These are phyloP conservation scores for Lagopus leucura DNA, from an alignment of 2,113 vertebrate genomes.

Conservation along the genomic window DNA sequence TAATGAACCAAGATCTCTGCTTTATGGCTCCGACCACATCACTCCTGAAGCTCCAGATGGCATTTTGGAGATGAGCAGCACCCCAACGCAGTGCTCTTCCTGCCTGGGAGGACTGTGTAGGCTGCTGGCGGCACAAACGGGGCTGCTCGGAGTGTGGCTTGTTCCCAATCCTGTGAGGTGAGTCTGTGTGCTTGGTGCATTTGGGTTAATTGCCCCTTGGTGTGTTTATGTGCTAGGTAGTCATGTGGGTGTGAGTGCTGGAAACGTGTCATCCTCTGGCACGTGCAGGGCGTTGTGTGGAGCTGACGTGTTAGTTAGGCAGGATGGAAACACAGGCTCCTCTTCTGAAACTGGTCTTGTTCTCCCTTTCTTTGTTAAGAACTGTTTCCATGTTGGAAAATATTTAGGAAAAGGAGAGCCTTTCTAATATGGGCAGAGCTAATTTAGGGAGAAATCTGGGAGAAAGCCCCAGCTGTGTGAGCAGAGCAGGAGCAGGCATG, in stretches of 20 bases:
- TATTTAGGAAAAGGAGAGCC: background rate
- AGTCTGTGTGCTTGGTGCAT: background rate
- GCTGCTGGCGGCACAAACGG: background rate
- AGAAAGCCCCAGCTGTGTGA: background rate
- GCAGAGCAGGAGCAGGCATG: background rate
- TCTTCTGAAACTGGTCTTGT: background rate
- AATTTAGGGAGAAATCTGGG: background rate
- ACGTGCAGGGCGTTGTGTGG: background rate
- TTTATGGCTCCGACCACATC: background rate
- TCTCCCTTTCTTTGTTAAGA: background rate
- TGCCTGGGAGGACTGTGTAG: background rate
- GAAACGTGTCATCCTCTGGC: background rate
- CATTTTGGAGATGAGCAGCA: background rate
- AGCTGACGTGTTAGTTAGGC: background rate
- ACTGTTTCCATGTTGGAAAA: background rate
- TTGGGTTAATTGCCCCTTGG: background rate
- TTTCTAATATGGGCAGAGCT: background rate
- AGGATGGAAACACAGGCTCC: background rate
- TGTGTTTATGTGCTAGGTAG: background rate
- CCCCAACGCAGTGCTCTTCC: background rate
- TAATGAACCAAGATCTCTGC: background rate
- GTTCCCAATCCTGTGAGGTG: background rate
- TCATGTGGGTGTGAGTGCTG: background rate
- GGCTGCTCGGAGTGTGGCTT: background rate
- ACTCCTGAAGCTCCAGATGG: background rate